Percentiles rank a stretch among this genome's conserved stretches.
Evolutionary conservation across 2,113 vertebrate species (phyloP).

Genomic region (Antennarius striatus): DNA sequence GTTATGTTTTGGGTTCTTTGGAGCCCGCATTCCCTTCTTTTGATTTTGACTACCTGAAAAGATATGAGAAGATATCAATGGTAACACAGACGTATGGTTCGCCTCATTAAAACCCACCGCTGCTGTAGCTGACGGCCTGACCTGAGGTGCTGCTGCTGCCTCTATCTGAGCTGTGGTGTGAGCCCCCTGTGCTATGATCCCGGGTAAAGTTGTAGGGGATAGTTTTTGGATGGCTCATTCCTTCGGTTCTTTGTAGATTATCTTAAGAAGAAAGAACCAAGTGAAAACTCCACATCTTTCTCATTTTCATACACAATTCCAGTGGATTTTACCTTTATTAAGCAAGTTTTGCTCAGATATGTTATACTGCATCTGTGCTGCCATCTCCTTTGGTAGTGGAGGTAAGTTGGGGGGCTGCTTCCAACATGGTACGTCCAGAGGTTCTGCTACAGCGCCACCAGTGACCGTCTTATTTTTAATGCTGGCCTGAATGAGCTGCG

Average conservation of each 20-base stretch:
- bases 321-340: conserved; percentile 83
- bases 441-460: conserved; percentile 51
- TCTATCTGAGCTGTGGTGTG: conserved; percentile 92
- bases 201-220: conserved; percentile 87
- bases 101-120: conserved; percentile 23
- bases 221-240: conserved; percentile 79
- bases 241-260: conserved; percentile 82
- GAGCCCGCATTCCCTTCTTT: conserved; percentile 86
- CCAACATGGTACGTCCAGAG: conserved; percentile 87
- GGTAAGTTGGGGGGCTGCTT: conserved; percentile 83
- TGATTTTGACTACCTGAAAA: conserved; percentile 90
- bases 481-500: conserved; percentile 93
- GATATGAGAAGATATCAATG: conserved; percentile 14
- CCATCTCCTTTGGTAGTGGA: conserved; percentile 85
- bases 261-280: conserved; percentile 49
- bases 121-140: conserved; percentile 50
- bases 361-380: conserved; percentile 90
- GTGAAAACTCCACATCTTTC: background rate
- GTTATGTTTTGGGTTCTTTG: conserved; percentile 87
- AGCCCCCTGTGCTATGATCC: conserved; percentile 89
- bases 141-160: conserved; percentile 90
- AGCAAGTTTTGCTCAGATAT: conserved; percentile 91
- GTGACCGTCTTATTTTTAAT: conserved; percentile 81
- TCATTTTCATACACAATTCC: background rate
- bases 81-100: conserved; percentile 22